Percentiles rank a stretch among this genome's conserved stretches.
phyloP scores from a whole-genome alignment of 2,113 vertebrate species.

The Gymnocephalus cernua region DNA sequence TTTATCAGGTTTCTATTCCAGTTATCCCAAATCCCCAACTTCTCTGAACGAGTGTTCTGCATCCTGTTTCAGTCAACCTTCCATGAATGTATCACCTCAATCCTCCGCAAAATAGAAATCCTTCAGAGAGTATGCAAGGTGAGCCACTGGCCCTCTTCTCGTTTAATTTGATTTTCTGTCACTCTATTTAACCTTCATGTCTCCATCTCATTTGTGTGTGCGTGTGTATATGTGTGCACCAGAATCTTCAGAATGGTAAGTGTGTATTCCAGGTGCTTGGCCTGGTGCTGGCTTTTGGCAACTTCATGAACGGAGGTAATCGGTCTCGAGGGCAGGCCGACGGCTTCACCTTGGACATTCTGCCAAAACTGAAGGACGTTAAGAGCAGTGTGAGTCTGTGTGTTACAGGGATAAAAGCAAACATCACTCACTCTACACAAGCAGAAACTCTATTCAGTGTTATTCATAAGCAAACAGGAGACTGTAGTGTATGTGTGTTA shows the following conservation, averaged over 20 bases:
- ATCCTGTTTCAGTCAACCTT: slow-evolving; percentile 96
- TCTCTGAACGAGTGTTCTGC: slow-evolving; percentile 95
- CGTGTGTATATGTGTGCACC: slow-evolving; percentile 3
- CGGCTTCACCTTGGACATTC: slow-evolving; percentile 94
- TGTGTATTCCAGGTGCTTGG: slow-evolving; percentile 90
- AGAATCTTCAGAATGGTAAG: slow-evolving; percentile 88
- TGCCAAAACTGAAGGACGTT: slow-evolving; percentile 97
- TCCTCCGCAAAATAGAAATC: slow-evolving; percentile 92
- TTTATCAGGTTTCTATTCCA: slow-evolving; percentile 92
- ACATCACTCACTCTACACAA: slow-evolving; percentile 10
- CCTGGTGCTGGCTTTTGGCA: slow-evolving; percentile 94
- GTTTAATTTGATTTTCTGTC: not conserved
- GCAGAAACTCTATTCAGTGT: not conserved
- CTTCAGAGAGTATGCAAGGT: slow-evolving; percentile 94
- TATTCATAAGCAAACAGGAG: slow-evolving; percentile 14
- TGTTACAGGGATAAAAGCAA: slow-evolving; percentile 37
- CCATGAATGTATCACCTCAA: slow-evolving; percentile 91
- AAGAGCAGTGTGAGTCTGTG: slow-evolving; percentile 94
- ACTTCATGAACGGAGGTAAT: slow-evolving; percentile 98
- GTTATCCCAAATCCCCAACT: slow-evolving; percentile 94
- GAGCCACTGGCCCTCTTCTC: slow-evolving; percentile 35
- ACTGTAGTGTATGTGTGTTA: not conserved
- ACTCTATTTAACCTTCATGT: slow-evolving; percentile 20
- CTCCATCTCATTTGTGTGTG: slow-evolving; percentile 9
- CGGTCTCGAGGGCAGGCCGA: slow-evolving; percentile 95